A percentile compares a stretch with the other conserved stretches of the same genome.
Evolutionary conservation across 2,888 invertebrate genomes (phyloP).

Genomic region (Plebejus melissa): DNA sequence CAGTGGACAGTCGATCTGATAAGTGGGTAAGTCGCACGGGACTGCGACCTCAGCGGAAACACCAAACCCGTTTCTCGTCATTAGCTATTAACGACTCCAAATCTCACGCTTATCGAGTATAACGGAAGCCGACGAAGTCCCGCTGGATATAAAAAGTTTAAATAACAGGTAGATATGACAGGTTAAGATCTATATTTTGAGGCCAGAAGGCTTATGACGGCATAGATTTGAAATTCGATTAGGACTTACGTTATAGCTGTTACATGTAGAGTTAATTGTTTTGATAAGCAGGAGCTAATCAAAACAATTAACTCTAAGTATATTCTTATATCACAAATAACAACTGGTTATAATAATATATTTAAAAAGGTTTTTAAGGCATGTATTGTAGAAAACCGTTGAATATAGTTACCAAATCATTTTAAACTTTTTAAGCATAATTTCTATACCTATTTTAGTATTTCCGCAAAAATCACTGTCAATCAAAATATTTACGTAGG

Average conservation of each 20-base stretch:
- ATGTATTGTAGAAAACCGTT: too few relatives aligned
- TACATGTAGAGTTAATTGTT: too few relatives aligned
- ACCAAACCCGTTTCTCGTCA: slow-evolving; percentile 21
- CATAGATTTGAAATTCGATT: background rate
- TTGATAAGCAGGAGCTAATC: too few relatives aligned
- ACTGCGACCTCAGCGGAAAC: background rate
- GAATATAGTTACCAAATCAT: too few relatives aligned
- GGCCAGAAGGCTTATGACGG: background rate
- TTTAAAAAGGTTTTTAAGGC: too few relatives aligned
- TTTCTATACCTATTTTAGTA: background rate
- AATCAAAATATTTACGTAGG: background rate
- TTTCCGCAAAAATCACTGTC: background rate
- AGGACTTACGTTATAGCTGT: too few relatives aligned
- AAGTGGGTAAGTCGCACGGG: slow-evolving; percentile 9
- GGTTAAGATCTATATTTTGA: background rate
- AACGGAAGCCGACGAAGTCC: slow-evolving; percentile 5
- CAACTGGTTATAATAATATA: too few relatives aligned
- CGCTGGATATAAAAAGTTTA: background rate
- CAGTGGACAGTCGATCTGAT: background rate
- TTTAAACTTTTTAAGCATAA: background rate
- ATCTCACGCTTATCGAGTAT: slow-evolving; percentile 15
- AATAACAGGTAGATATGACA: background rate
- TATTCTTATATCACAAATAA: too few relatives aligned
- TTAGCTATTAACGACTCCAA: slow-evolving; percentile 16
- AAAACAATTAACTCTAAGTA: too few relatives aligned